Conservation (phyloP, 2,888 invertebrate genomes). For the Galerucella nymphaeae region DNA sequence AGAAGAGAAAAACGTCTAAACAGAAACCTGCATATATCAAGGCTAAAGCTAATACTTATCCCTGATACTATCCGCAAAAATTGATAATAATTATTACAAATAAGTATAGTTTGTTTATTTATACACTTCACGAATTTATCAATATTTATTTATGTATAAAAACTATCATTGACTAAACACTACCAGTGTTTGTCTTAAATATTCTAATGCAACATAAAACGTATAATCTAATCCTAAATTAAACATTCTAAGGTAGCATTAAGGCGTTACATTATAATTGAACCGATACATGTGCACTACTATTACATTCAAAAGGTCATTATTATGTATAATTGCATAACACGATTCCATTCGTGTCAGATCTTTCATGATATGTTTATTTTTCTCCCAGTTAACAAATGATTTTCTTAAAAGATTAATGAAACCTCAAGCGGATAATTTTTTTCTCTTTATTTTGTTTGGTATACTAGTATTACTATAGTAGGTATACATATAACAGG, state of each 20-base stretch:
- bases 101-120: background rate
- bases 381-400: background rate
- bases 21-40: too few relatives aligned
- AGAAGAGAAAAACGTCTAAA: too few relatives aligned
- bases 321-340: background rate
- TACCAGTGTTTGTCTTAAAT: background rate
- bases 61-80: too few relatives aligned
- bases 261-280: slow-evolving; percentile 1
- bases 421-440: background rate
- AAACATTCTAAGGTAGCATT: background rate
- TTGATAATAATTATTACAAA: background rate
- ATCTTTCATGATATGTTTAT: slow-evolving; percentile 3
- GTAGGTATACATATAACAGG: too few relatives aligned
- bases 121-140: background rate
- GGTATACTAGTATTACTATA: too few relatives aligned
- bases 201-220: background rate
- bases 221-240: background rate
- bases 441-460: background rate
- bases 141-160: background rate
- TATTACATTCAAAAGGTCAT: slow-evolving; percentile 2
- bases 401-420: slow-evolving; percentile 1
- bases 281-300: background rate
- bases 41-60: too few relatives aligned
- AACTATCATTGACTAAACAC: background rate
- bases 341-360: background rate